Percentiles rank a stretch among this genome's conserved stretches.
phyloP scores from a whole-genome alignment of 2,888 invertebrate species.

The Chouioia cunea region DNA sequence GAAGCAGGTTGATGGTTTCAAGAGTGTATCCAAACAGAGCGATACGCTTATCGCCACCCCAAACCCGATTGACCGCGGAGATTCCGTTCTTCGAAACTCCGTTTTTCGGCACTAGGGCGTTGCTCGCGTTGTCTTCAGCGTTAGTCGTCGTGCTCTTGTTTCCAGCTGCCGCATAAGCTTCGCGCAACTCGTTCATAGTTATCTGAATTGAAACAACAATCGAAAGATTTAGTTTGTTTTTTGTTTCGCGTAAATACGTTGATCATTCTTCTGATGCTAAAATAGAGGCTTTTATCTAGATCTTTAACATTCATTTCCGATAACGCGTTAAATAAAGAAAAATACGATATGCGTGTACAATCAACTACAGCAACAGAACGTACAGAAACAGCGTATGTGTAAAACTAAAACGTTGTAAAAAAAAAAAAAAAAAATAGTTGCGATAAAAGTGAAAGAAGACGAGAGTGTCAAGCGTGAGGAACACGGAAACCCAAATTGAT shows the following conservation, averaged over 20 bases:
- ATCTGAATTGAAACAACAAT: constrained; percentile 72
- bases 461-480: no score
- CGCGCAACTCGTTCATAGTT: constrained; percentile 83
- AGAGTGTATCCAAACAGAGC: constrained; percentile 94
- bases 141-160: constrained; percentile 63
- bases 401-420: no score
- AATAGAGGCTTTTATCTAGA: no score
- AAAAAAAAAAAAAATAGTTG: no score
- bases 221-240: constrained; percentile 2
- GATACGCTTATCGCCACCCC: constrained; percentile 84
- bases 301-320: no score
- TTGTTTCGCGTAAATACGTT: neutral
- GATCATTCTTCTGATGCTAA: no score
- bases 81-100: constrained; percentile 54
- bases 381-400: no score
- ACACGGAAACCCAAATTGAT: no score
- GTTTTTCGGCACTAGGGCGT: constrained; percentile 52
- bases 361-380: no score
- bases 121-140: constrained; percentile 64
- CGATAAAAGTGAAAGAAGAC: no score
- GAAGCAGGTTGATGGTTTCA: constrained; percentile 93
- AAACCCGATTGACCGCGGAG: constrained; percentile 67
- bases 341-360: no score
- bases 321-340: no score
- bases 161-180: constrained; percentile 72